phyloP scores from a whole-genome alignment of 1,140 invertebrate genomes.

The Pseudachorutes palmiensis region DNA sequence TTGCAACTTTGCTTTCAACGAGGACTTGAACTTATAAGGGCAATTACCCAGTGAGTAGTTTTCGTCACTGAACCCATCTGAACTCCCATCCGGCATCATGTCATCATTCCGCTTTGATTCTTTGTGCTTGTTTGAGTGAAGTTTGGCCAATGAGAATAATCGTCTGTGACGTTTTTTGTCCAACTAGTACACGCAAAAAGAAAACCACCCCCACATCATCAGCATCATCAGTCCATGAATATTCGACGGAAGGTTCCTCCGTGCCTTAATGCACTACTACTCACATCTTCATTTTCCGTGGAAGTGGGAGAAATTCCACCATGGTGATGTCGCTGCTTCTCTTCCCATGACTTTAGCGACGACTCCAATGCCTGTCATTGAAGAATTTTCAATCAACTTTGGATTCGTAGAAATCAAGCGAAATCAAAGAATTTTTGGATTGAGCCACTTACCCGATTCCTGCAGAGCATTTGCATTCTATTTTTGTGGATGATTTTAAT shows the following conservation, averaged over 20 bases:
- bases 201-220: slow-evolving; percentile 12
- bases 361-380: slow-evolving; percentile 66
- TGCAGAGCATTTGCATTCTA: slow-evolving; percentile 86
- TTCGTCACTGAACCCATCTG: slow-evolving; percentile 34
- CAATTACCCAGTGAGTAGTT: slow-evolving; percentile 27
- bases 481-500: slow-evolving; percentile 95
- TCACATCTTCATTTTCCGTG: slow-evolving; percentile 30
- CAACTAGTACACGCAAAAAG: slow-evolving; percentile 19
- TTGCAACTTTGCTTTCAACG: not conserved
- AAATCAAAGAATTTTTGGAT: slow-evolving; percentile 1
- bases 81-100: slow-evolving; percentile 19
- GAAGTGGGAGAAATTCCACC: slow-evolving; percentile 45
- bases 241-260: not conserved
- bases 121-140: slow-evolving; percentile 39
- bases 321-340: slow-evolving; percentile 63
- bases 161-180: slow-evolving; percentile 40
- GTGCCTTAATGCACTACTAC: not conserved
- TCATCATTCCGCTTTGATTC: slow-evolving; percentile 20
- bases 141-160: slow-evolving; percentile 35
- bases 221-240: slow-evolving; percentile 3
- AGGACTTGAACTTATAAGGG: slow-evolving; percentile 2
- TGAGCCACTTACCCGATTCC: slow-evolving; percentile 60
- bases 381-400: no score
- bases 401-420: slow-evolving; percentile 25
- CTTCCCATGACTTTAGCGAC: slow-evolving; percentile 83